phyloP scores from a whole-genome alignment of 2,113 vertebrate species.

The Pachyramphus minor region DNA sequence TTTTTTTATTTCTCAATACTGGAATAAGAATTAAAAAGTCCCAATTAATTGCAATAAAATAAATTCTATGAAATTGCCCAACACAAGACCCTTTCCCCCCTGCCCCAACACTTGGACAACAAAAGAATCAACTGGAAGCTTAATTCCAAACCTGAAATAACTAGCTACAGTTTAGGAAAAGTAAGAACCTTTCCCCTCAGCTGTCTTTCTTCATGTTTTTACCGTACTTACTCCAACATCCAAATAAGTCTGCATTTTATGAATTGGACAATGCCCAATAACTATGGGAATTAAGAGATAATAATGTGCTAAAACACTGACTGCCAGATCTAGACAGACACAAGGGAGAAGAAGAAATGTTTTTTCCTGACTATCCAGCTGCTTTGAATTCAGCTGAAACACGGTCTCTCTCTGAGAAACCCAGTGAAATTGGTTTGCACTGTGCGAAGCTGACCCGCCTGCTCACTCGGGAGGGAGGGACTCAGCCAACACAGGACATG shows the following conservation, averaged over 20 bases:
- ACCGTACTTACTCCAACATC: background rate
- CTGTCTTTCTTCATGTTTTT: background rate
- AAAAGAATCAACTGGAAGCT: background rate
- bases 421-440: background rate
- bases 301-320: constrained; percentile 40
- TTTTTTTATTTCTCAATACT: background rate
- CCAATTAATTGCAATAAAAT: background rate
- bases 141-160: background rate
- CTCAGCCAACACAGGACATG: background rate
- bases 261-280: constrained; percentile 46
- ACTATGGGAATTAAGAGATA: constrained; percentile 44
- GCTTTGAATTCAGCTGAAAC: constrained; percentile 55
- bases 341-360: constrained; percentile 51
- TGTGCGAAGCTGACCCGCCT: background rate
- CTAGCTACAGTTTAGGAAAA: background rate
- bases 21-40: background rate
- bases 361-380: constrained; percentile 52
- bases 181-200: background rate
- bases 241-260: constrained; percentile 8
- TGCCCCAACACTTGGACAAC: background rate
- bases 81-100: background rate
- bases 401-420: background rate
- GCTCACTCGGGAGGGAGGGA: background rate
- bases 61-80: background rate
- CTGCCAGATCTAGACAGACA: constrained; percentile 51